phyloP scores from a whole-genome alignment of 2,888 invertebrate species.

The Psococerastis gibbosa region DNA sequence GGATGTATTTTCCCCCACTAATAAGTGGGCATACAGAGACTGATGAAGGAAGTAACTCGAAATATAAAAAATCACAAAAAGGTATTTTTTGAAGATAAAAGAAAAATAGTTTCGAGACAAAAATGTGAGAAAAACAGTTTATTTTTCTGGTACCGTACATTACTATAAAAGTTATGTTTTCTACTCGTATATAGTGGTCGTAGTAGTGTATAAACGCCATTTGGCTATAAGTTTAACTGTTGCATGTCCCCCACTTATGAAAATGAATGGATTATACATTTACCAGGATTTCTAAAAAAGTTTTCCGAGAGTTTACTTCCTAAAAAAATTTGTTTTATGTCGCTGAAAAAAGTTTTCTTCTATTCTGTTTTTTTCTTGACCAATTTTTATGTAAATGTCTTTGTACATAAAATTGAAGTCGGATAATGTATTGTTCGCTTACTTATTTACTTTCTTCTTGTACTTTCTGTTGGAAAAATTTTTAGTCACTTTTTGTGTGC shows the following conservation, averaged over 20 bases:
- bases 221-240: too few relatives aligned
- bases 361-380: too few relatives aligned
- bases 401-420: background rate
- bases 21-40: slow-evolving; percentile 22
- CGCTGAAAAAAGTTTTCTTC: too few relatives aligned
- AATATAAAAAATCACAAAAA: slow-evolving; percentile 11
- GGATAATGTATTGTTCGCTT: slow-evolving; percentile 1
- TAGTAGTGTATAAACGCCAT: slow-evolving; percentile 1
- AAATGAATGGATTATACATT: too few relatives aligned
- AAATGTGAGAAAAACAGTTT: slow-evolving; percentile 8
- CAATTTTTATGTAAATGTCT: background rate
- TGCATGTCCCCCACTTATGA: too few relatives aligned
- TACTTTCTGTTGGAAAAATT: slow-evolving; percentile 16
- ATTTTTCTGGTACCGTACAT: slow-evolving; percentile 10
- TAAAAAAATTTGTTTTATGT: too few relatives aligned
- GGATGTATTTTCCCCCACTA: slow-evolving; percentile 6
- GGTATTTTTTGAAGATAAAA: slow-evolving; percentile 9
- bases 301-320: too few relatives aligned
- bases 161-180: slow-evolving; percentile 9
- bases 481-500: slow-evolving; percentile 18
- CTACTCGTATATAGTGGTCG: slow-evolving; percentile 7
- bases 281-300: too few relatives aligned
- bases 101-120: slow-evolving; percentile 8
- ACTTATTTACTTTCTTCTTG: too few relatives aligned
- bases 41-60: slow-evolving; percentile 24